Percentiles rank a stretch among this genome's conserved stretches.
Evolutionary conservation across 2,888 invertebrate genomes (phyloP).

Genomic region (Cyrtodaria siliqua): DNA sequence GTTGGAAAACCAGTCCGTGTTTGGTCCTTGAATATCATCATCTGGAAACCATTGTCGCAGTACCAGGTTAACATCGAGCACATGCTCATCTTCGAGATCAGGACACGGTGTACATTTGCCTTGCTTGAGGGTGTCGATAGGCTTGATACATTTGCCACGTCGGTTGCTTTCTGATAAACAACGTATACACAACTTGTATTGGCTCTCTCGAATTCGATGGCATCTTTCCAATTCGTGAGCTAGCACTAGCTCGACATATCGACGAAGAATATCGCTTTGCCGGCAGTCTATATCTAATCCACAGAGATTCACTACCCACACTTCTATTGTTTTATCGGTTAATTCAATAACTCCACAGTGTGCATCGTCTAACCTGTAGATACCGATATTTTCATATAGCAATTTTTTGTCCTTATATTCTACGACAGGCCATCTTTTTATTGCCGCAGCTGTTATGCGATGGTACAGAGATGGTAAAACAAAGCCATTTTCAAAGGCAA

Average conservation of each 20-base stretch:
- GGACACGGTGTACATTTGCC: background rate
- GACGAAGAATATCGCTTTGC: constrained; percentile 4
- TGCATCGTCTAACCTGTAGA: constrained; percentile 12
- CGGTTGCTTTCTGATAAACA: too few relatives aligned
- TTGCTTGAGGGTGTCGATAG: background rate
- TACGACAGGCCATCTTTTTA: constrained; percentile 27
- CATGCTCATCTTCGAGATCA: background rate
- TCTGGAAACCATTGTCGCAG: constrained; percentile 13
- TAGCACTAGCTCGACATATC: constrained; percentile 10
- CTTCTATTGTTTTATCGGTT: constrained; percentile 7
- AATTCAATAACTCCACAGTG: constrained; percentile 30
- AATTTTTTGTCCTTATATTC: background rate
- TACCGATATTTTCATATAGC: constrained; percentile 12
- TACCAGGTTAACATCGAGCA: constrained; percentile 1
- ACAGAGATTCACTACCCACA: constrained; percentile 1
- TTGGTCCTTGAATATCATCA: too few relatives aligned
- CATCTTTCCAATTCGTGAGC: constrained; percentile 8
- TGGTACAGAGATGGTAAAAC: constrained; percentile 26
- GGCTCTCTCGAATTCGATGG: background rate
- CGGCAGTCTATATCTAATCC: background rate
- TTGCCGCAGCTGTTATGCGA: constrained; percentile 23
- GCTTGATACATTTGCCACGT: too few relatives aligned
- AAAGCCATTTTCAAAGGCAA: constrained; percentile 6
- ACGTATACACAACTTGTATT: constrained; percentile 1
- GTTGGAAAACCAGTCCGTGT: too few relatives aligned